Conservation (phyloP, 1,140 invertebrate genomes). For the Aphaenogaster ashmeadi region DNA sequence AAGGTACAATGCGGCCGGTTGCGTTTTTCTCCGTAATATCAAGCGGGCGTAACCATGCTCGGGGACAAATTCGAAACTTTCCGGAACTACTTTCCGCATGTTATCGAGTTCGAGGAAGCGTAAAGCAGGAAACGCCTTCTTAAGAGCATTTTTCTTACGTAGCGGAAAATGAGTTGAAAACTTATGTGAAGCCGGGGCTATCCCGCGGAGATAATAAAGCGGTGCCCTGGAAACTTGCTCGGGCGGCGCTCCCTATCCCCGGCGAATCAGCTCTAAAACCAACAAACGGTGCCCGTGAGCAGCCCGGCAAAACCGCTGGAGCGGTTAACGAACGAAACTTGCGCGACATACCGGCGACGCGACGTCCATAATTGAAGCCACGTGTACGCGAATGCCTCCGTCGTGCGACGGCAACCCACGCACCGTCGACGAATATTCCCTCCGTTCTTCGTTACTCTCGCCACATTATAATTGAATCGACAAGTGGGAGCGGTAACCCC, state of each 20-base stretch:
- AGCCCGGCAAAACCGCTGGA: conserved; percentile 28
- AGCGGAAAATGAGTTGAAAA: conserved; percentile 66
- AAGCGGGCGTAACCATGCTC: conserved; percentile 48
- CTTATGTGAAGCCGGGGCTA: conserved; percentile 60
- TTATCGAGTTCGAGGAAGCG: conserved; percentile 58
- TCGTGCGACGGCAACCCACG: neutral
- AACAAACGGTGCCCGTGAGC: conserved; percentile 49
- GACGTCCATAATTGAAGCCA: conserved; percentile 59
- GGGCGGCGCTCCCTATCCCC: neutral
- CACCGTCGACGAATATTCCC: conserved; percentile 3
- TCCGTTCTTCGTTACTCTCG: conserved; percentile 23
- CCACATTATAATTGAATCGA: conserved; percentile 41
- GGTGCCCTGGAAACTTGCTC: conserved; percentile 35
- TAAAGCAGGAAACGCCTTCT: conserved; percentile 63
- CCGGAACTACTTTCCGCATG: conserved; percentile 61
- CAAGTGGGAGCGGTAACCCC: conserved; percentile 4
- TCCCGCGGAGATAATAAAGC: conserved; percentile 60
- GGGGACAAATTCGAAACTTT: conserved; percentile 63
- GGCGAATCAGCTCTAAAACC: conserved; percentile 61
- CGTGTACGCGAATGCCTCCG: conserved; percentile 26
- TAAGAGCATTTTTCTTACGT: conserved; percentile 65
- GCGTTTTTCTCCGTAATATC: conserved; percentile 19
- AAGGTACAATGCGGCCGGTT: conserved; percentile 41
- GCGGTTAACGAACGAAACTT: conserved; percentile 62
- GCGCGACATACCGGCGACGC: conserved; percentile 51